Evolutionary conservation across 2,888 invertebrate species (phyloP), one percentile per base, ranked within the genome.

Genomic region (Cantharis nigra): DNA sequence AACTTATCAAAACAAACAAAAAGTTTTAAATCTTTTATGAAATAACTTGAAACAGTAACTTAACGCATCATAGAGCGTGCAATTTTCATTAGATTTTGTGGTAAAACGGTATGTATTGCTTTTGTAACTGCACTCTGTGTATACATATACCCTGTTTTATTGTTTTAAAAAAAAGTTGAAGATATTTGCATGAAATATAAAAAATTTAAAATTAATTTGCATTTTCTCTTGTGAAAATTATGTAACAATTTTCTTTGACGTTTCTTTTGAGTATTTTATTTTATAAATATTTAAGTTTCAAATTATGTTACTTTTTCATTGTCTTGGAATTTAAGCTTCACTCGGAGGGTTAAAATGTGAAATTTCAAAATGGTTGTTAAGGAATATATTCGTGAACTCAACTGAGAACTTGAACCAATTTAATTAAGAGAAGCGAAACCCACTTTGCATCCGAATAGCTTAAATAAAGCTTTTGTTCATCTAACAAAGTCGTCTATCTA

Each of bases 391-490:
- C 72, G 71, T 71, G 76, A 67, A 79, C 74, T 79, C 74, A 69
- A 74, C 76, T 74, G 72, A 73, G 78, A 79, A 79, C 76, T 79
- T 79, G 74, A 23, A 79, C 81, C 82, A 82, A 82, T 84, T 84
- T 84, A 84, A 84, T 84, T 84, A 84, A 84, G 84, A 83, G 82
- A 83, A 83, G 82, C 81, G 82, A 82, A 49, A 82, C 81, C 83
- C 82, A 82, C 82, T 84, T 84, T 84, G 84, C 84, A 84, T 84
- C 81, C 82, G 83, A 84, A 84, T 84, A 80, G 80, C 80, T 75
- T 71, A 69, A 77, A 79, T 77, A 77, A 79, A 77, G 72, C 73
- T 74, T 76, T 72, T 69, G 73, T 70, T 75, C 73, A 71, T 76
- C 75, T 79, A 75, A 77, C 79, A 72, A 77, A 79, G 71, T 79